A percentile compares a stretch with the other conserved stretches of the same genome.
phyloP scores from a whole-genome alignment of 2,888 invertebrate genomes.

The Ashinkailepas kermadecensis region DNA sequence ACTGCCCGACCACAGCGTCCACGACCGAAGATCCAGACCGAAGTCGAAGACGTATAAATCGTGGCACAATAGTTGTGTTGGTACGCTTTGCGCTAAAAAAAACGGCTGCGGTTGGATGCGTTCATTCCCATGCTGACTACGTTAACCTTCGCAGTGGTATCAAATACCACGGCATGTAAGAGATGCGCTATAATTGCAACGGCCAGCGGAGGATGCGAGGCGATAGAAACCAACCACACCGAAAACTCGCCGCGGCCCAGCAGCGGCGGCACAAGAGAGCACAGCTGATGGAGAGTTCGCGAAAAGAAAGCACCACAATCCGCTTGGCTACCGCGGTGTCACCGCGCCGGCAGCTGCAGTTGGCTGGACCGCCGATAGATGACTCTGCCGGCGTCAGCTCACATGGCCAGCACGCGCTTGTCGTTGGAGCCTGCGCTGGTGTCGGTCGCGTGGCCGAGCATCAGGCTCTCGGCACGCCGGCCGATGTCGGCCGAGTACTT shows the following conservation, averaged over 20 bases:
- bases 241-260: not conserved
- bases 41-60: not conserved
- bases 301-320: not conserved
- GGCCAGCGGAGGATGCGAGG: no score
- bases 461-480: not conserved
- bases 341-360: not conserved
- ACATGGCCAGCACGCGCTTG: constrained; percentile 10
- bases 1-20: not conserved
- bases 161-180: not conserved
- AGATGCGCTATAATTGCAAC: no score
- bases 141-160: not conserved
- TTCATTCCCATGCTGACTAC: not conserved
- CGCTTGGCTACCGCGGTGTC: not conserved
- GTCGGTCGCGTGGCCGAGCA: not conserved
- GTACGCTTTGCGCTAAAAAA: not conserved
- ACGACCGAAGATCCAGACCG: not conserved
- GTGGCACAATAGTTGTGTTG: not conserved
- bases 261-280: no score
- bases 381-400: not conserved
- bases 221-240: not conserved
- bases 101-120: not conserved
- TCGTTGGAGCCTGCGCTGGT: not conserved
- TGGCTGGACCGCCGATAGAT: not conserved
- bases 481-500: not conserved
- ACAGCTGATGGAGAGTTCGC: not conserved